These are phyloP conservation scores for Philantomba maxwellii DNA, from an alignment of 2,113 vertebrate genomes.

Conservation along the genomic window DNA sequence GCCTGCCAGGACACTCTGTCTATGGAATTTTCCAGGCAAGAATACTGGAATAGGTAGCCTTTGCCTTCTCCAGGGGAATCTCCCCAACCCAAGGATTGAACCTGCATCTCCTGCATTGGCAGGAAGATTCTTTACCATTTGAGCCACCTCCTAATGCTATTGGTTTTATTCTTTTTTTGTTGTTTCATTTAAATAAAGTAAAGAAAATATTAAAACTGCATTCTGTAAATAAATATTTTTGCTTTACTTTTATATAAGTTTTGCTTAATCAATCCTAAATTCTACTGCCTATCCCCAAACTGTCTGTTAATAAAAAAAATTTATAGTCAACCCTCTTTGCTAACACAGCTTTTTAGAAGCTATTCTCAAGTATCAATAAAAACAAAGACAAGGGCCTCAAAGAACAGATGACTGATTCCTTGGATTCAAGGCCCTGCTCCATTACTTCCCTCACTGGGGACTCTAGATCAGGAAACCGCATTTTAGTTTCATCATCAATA, in stretches of 20 bases:
- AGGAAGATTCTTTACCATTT: background rate
- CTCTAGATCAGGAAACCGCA: background rate
- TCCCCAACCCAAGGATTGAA: background rate
- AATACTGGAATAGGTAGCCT: background rate
- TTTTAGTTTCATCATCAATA: background rate
- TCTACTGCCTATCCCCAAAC: background rate
- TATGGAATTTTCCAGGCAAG: background rate
- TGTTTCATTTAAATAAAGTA: background rate
- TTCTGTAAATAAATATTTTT: background rate
- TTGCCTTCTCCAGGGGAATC: background rate
- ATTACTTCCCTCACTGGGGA: background rate
- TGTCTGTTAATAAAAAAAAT: background rate
- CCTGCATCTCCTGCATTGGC: background rate
- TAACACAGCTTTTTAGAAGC: background rate
- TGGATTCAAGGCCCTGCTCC: background rate
- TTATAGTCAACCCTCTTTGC: background rate
- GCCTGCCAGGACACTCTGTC: background rate
- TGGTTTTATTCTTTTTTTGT: background rate
- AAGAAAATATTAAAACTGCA: background rate
- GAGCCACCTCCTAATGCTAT: background rate
- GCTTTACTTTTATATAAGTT: background rate
- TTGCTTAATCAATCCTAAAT: background rate
- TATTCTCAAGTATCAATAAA: background rate
- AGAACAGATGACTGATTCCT: background rate
- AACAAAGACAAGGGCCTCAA: background rate